Evolutionary conservation across 1,140 invertebrate genomes (phyloP).

Genomic region (Drosophila lowei): DNA sequence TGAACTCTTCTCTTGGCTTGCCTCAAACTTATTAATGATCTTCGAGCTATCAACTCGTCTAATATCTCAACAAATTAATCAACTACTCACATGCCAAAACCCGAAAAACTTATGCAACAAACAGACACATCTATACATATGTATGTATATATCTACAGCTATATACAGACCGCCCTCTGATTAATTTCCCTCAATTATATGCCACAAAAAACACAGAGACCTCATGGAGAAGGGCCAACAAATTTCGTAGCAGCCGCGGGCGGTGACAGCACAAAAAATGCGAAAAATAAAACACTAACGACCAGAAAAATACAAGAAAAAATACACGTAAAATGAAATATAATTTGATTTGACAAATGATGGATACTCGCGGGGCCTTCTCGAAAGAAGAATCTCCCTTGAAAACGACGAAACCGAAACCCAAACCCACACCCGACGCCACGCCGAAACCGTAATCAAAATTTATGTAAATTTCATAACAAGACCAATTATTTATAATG

Average conservation of each 20-base stretch:
- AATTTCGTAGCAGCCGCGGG: conserved; percentile 40
- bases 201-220: conserved; percentile 14
- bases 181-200: conserved; percentile 35
- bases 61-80: conserved; percentile 65
- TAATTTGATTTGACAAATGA: conserved; percentile 54
- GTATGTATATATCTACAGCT: conserved; percentile 11
- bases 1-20: conserved; percentile 19
- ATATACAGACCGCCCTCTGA: conserved; percentile 14
- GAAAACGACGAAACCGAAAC: background rate
- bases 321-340: conserved; percentile 33
- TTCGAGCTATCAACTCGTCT: conserved; percentile 47
- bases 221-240: conserved; percentile 31
- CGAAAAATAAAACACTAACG: conserved; percentile 5
- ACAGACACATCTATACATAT: conserved; percentile 21
- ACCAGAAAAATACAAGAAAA: conserved; percentile 29
- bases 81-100: conserved; percentile 28
- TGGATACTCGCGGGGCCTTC: conserved; percentile 33
- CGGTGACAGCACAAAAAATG: conserved; percentile 54
- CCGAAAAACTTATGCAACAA: conserved; percentile 15
- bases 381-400: conserved; percentile 27
- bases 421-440: background rate
- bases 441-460: conserved; percentile 38
- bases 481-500: conserved; percentile 74
- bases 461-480: conserved; percentile 79
- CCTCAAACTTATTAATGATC: conserved; percentile 46